Evolutionary conservation across 2,888 invertebrate genomes (phyloP).

Genomic region (Carcina quercana): DNA sequence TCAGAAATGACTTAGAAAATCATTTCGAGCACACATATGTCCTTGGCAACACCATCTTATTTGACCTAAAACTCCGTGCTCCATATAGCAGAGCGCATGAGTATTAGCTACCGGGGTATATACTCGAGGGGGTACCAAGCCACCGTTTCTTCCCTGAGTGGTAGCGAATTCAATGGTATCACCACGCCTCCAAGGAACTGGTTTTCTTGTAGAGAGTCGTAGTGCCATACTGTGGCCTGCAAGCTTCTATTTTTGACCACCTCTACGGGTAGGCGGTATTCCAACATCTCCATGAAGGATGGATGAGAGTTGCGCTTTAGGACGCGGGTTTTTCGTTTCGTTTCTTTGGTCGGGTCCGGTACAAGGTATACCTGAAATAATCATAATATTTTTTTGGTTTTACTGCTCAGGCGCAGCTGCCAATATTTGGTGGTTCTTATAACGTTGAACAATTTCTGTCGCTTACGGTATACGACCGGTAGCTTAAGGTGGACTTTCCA

Average conservation of each 20-base stretch:
- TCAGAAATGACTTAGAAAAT: too few relatives aligned
- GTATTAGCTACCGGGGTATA: constrained; percentile 62
- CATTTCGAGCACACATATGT: too few relatives aligned
- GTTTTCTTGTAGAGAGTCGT: constrained; percentile 95
- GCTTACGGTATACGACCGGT: too few relatives aligned
- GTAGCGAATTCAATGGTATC: constrained; percentile 82
- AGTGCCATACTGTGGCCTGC: constrained; percentile 97
- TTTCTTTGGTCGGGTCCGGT: constrained; percentile 93
- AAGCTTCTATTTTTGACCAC: constrained; percentile 82
- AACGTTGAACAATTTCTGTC: too few relatives aligned
- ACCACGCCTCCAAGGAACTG: constrained; percentile 95
- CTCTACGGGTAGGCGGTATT: constrained; percentile 89
- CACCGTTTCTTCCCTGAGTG: constrained; percentile 84
- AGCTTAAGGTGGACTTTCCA: too few relatives aligned
- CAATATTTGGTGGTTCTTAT: too few relatives aligned
- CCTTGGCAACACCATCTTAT: too few relatives aligned
- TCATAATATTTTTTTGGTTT: too few relatives aligned
- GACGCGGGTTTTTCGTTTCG: constrained; percentile 97
- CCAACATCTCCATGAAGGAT: constrained; percentile 98
- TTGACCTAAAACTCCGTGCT: constrained; percentile 29
- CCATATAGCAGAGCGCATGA: constrained; percentile 49
- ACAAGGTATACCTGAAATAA: constrained; percentile 82
- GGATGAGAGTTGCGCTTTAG: constrained; percentile 95
- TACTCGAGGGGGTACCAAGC: constrained; percentile 89
- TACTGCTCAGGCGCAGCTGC: too few relatives aligned